These are phyloP conservation scores for Kryphioiulus occultus DNA, from an alignment of 2,888 invertebrate genomes.

Conservation along the genomic window DNA sequence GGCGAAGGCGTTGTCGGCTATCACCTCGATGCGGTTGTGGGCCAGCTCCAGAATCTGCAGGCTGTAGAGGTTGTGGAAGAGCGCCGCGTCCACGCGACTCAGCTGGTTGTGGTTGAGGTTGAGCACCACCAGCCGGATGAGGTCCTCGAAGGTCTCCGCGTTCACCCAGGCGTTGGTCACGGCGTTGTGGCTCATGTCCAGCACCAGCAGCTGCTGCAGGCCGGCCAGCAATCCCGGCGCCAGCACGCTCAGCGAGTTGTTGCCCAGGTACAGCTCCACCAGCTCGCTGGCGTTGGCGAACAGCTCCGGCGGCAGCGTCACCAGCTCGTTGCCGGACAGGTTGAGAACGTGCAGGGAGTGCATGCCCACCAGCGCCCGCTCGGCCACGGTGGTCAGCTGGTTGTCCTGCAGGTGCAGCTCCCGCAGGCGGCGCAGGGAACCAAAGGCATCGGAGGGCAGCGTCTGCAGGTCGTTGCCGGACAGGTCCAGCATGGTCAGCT, in stretches of 20 bases:
- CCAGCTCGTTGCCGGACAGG: constrained; percentile 84
- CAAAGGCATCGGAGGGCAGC: constrained; percentile 76
- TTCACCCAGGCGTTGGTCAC: constrained; percentile 87
- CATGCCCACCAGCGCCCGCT: constrained; percentile 80
- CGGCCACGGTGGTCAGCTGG: constrained; percentile 78
- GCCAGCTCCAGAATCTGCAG: constrained; percentile 85
- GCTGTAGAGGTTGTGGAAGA: constrained; percentile 85
- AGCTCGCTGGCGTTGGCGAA: constrained; percentile 79
- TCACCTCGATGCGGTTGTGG: constrained; percentile 81
- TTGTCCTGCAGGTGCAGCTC: constrained; percentile 83
- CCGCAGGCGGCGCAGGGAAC: constrained; percentile 78
- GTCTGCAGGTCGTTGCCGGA: constrained; percentile 76
- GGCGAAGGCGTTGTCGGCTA: constrained; percentile 86
- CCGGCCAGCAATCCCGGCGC: constrained; percentile 87
- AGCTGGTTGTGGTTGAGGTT: constrained; percentile 86
- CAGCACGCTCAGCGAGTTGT: constrained; percentile 86
- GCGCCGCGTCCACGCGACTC: constrained; percentile 79
- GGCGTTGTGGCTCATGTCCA: constrained; percentile 86
- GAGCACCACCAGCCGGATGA: constrained; percentile 85
- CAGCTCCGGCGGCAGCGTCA: constrained; percentile 79
- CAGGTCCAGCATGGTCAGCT: constrained; percentile 69
- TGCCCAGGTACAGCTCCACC: constrained; percentile 88
- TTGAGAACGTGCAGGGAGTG: constrained; percentile 81
- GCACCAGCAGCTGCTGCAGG: constrained; percentile 78
- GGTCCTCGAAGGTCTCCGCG: constrained; percentile 83